A percentile compares a stretch with the other conserved stretches of the same genome.
These are phyloP conservation scores for Cottus gobio DNA, from an alignment of 2,113 vertebrate genomes.

Conservation along the genomic window DNA sequence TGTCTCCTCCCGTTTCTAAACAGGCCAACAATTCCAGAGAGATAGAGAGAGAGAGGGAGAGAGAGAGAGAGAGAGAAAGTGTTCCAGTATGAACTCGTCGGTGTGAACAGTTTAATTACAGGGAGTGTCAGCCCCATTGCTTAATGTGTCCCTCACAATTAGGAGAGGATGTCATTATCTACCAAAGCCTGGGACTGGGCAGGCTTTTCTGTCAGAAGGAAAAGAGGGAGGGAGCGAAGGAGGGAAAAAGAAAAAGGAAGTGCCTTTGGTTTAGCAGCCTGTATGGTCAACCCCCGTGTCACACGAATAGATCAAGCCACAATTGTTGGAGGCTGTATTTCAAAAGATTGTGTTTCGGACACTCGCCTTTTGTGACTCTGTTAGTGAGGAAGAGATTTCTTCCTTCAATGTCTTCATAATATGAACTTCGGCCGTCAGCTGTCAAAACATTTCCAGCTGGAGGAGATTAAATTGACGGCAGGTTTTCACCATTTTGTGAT, in stretches of 20 bases:
- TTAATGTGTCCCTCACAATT: constrained; percentile 82
- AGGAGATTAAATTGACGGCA: constrained; percentile 72
- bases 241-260: constrained; percentile 45
- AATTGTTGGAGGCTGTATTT: constrained; percentile 32
- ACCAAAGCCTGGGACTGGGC: constrained; percentile 65
- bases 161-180: constrained; percentile 82
- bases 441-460: constrained; percentile 80
- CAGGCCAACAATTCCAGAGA: constrained; percentile 24
- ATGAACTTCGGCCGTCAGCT: constrained; percentile 75
- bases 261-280: constrained; percentile 50
- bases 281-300: constrained; percentile 40
- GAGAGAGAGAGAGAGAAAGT: constrained; percentile 31
- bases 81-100: constrained; percentile 74
- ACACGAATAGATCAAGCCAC: constrained; percentile 40
- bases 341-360: constrained; percentile 43
- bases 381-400: constrained; percentile 43
- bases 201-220: constrained; percentile 57
- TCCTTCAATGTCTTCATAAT: constrained; percentile 75
- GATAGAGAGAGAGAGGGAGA: constrained; percentile 26
- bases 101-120: constrained; percentile 81
- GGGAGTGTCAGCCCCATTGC: constrained; percentile 79
- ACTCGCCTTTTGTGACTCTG: constrained; percentile 37
- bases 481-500: constrained; percentile 61
- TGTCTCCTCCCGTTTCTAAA: constrained; percentile 11
- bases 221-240: constrained; percentile 31